Percentiles rank a stretch among this genome's conserved stretches.
These are phyloP conservation scores for Physeter macrocephalus DNA, from an alignment of 2,113 vertebrate genomes.

Conservation along the genomic window DNA sequence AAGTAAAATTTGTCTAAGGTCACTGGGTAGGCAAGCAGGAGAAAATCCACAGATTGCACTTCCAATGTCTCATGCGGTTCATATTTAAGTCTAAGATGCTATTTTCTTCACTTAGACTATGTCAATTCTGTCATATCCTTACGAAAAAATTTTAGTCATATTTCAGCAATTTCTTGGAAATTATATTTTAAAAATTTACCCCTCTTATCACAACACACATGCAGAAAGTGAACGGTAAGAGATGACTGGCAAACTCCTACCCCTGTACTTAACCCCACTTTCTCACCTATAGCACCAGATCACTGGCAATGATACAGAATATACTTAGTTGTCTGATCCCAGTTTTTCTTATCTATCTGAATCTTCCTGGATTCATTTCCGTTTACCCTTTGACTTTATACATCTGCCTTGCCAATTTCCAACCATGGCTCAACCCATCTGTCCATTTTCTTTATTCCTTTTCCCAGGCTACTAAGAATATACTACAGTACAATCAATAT, in stretches of 20 bases:
- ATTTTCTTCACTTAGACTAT: not conserved
- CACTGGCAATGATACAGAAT: not conserved
- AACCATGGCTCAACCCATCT: not conserved
- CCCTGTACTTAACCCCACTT: not conserved
- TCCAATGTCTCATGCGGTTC: not conserved
- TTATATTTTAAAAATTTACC: not conserved
- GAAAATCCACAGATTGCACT: not conserved
- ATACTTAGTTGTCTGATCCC: not conserved
- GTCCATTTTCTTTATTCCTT: not conserved
- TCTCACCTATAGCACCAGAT: not conserved
- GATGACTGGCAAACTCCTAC: not conserved
- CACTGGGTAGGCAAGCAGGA: not conserved
- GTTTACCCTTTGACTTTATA: not conserved
- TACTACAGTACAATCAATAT: not conserved
- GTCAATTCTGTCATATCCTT: not conserved
- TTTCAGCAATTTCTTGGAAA: not conserved
- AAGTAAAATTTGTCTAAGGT: not conserved
- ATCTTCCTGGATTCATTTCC: not conserved
- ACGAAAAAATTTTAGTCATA: not conserved
- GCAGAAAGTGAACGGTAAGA: not conserved
- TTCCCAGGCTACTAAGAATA: not conserved
- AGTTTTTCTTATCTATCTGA: not conserved
- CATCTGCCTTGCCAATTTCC: not conserved
- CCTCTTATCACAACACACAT: not conserved
- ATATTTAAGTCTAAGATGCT: not conserved